Conservation (phyloP, 1,140 invertebrate genomes). For the Luehdorfia chinensis region DNA sequence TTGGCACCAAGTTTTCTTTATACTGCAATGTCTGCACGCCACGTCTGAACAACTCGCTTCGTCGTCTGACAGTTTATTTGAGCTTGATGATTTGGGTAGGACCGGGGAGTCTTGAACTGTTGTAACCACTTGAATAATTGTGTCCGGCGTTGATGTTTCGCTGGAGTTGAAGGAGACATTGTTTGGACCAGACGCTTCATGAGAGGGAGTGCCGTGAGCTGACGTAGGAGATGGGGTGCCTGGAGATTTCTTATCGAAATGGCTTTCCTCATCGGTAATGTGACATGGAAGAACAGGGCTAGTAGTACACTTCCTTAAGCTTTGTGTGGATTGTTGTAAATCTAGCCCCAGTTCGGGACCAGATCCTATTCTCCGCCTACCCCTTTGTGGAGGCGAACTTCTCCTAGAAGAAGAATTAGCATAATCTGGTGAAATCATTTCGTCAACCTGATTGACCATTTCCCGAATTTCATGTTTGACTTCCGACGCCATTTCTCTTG, state of each 20-base stretch:
- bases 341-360: slow-evolving; percentile 67
- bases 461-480: slow-evolving; percentile 87
- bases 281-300: slow-evolving; percentile 60
- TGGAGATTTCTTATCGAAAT: slow-evolving; percentile 45
- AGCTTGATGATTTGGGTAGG: slow-evolving; percentile 69
- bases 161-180: slow-evolving; percentile 74
- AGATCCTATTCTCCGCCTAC: slow-evolving; percentile 60
- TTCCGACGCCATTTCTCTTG: slow-evolving; percentile 87
- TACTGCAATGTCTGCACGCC: slow-evolving; percentile 67
- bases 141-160: slow-evolving; percentile 74
- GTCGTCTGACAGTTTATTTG: slow-evolving; percentile 75
- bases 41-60: slow-evolving; percentile 62
- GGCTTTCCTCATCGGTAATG: slow-evolving; percentile 44
- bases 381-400: slow-evolving; percentile 62
- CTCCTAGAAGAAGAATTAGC: slow-evolving; percentile 50
- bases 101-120: slow-evolving; percentile 53
- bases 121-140: slow-evolving; percentile 71
- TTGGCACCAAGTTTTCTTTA: slow-evolving; percentile 79
- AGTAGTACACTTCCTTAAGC: slow-evolving; percentile 69
- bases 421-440: slow-evolving; percentile 80
- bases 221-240: slow-evolving; percentile 61
- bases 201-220: slow-evolving; percentile 61
- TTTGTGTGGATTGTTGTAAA: slow-evolving; percentile 45
- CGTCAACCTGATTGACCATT: slow-evolving; percentile 84
- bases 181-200: slow-evolving; percentile 64